Conservation (phyloP, 2,113 vertebrate species). For the Garra rufa region DNA sequence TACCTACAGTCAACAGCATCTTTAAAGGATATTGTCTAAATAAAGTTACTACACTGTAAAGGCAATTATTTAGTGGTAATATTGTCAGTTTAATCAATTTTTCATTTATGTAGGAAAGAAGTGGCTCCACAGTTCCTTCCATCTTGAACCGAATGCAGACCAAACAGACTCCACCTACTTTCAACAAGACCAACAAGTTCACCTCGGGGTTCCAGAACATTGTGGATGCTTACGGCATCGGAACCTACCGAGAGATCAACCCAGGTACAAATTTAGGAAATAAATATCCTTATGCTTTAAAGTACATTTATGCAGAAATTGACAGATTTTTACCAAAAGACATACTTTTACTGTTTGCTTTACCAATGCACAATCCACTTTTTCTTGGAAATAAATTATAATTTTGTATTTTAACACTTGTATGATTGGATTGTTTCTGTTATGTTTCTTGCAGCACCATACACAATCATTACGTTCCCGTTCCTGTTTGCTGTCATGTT, state of each 20-base stretch:
- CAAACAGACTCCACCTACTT: constrained; percentile 92
- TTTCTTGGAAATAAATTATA: not conserved
- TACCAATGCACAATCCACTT: not conserved
- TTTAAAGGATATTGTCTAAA: not conserved
- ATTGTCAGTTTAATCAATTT: not conserved
- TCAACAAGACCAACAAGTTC: constrained; percentile 97
- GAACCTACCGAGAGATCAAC: constrained; percentile 94
- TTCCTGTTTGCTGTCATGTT: constrained; percentile 99
- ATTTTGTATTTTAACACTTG: not conserved
- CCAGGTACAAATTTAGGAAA: too few species aligned
- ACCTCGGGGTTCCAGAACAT: constrained; percentile 97
- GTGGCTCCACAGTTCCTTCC: constrained; percentile 90
- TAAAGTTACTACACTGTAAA: not conserved
- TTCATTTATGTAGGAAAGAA: constrained; percentile 81
- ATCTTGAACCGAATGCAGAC: constrained; percentile 91
- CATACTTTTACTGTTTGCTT: not conserved
- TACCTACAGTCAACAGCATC: too few species aligned
- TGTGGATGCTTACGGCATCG: constrained; percentile 93
- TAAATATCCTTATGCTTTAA: too few species aligned
- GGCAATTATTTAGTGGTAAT: not conserved
- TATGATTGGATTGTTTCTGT: constrained; percentile 23
- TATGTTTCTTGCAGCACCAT: constrained; percentile 80
- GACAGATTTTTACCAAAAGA: too few species aligned
- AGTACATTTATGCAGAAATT: too few species aligned
- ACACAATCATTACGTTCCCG: constrained; percentile 97